Evolutionary conservation across 2,888 invertebrate genomes (phyloP).

Genomic region (Eustalomyia histrio): DNA sequence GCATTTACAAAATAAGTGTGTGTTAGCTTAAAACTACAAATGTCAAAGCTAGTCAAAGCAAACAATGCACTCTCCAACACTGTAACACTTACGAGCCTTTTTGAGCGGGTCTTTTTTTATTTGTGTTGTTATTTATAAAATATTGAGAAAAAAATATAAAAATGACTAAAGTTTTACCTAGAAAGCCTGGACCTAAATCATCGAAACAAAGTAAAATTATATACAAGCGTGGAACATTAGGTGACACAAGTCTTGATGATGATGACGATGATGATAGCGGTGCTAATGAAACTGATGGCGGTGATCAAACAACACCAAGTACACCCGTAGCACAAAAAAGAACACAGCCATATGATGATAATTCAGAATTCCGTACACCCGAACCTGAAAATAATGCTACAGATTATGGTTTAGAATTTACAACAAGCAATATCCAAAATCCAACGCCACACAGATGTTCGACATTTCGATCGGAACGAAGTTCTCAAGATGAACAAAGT

Average conservation of each 20-base stretch:
- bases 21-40: no score
- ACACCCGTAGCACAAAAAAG: neutral
- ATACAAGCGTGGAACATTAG: neutral
- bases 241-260: conserved; percentile 13
- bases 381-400: conserved; percentile 58
- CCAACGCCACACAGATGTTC: conserved; percentile 57
- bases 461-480: conserved; percentile 57
- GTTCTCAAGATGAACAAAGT: conserved; percentile 16
- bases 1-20: no score
- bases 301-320: neutral
- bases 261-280: neutral
- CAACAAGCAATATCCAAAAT: conserved; percentile 44
- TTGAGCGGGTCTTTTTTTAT: no score
- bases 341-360: neutral
- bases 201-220: conserved; percentile 24
- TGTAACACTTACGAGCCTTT: no score
- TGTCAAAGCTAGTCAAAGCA: no score
- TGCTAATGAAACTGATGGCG: neutral
- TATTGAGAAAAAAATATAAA: no score
- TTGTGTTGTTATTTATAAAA: no score
- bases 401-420: conserved; percentile 65
- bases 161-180: neutral
- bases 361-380: conserved; percentile 46
- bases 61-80: no score
- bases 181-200: conserved; percentile 24